These are phyloP conservation scores for Microdon myrmicae DNA, from an alignment of 2,888 invertebrate genomes.

Conservation along the genomic window DNA sequence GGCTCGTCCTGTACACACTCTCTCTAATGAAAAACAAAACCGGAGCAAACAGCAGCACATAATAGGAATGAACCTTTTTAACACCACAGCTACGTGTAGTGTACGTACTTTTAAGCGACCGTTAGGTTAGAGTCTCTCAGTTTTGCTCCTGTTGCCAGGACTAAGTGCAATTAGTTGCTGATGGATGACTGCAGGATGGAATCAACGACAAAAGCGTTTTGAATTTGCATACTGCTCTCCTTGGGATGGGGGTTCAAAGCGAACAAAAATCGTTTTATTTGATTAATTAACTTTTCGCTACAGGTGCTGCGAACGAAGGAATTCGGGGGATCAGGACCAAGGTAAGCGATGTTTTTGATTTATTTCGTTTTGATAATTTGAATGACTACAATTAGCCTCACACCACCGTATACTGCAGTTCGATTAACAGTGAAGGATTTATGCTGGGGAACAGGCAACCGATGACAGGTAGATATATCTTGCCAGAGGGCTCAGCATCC, in stretches of 20 bases:
- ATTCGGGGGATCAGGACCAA: conserved; percentile 37
- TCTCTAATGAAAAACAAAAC: conserved; percentile 39
- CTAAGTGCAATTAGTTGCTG: conserved; percentile 51
- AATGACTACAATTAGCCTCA: no score
- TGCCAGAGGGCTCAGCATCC: no score
- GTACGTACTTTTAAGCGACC: not conserved
- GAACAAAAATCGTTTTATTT: conserved; percentile 9
- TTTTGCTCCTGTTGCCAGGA: conserved; percentile 6
- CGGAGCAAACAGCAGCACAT: not conserved
- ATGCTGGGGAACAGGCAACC: no score
- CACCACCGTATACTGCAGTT: no score
- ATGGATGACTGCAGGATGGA: conserved; percentile 45
- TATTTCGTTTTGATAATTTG: no score
- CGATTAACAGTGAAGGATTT: no score
- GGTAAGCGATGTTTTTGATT: conserved; percentile 31
- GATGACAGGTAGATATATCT: no score
- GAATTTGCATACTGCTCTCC: conserved; percentile 31
- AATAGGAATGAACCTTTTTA: conserved; percentile 27
- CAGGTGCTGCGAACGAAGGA: conserved; percentile 36
- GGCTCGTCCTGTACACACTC: not conserved
- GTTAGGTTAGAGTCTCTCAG: conserved; percentile 6
- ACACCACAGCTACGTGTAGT: not conserved
- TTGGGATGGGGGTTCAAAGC: not conserved
- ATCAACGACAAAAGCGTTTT: conserved; percentile 39
- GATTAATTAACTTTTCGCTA: conserved; percentile 42